Conservation (phyloP, 2,888 invertebrate species). For the Cremastobaeus sp. region DNA sequence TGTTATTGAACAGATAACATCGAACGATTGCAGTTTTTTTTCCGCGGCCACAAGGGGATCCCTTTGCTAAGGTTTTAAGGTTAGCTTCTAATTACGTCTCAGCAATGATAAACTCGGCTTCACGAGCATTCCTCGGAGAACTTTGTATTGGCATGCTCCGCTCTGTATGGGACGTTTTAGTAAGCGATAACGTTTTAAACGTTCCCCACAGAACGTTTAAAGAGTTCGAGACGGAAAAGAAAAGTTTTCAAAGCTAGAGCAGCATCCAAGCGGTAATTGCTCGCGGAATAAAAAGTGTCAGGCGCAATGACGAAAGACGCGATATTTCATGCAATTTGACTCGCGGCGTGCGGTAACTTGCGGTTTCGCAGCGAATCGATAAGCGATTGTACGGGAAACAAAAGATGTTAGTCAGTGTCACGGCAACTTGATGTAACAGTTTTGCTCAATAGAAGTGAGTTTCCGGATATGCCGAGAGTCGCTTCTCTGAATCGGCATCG, state of each 20-base stretch:
- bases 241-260: too few relatives aligned
- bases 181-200: too few relatives aligned
- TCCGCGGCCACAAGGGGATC: neutral
- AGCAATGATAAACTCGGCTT: too few relatives aligned
- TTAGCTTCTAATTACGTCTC: neutral
- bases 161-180: too few relatives aligned
- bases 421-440: constrained; percentile 54
- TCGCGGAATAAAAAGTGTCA: too few relatives aligned
- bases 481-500: constrained; percentile 51
- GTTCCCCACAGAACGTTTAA: too few relatives aligned
- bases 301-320: constrained; percentile 34
- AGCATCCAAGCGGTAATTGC: too few relatives aligned
- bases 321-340: constrained; percentile 32
- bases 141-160: too few relatives aligned
- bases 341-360: constrained; percentile 33
- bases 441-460: constrained; percentile 53
- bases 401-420: constrained; percentile 56
- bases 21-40: constrained; percentile 16
- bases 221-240: too few relatives aligned
- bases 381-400: constrained; percentile 24
- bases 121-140: too few relatives aligned
- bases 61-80: neutral
- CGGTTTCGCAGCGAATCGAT: constrained; percentile 34
- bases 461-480: constrained; percentile 56
- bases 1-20: constrained; percentile 20